These are phyloP conservation scores for Acanthosepion pharaonis DNA, from an alignment of 2,888 invertebrate genomes.

Conservation along the genomic window DNA sequence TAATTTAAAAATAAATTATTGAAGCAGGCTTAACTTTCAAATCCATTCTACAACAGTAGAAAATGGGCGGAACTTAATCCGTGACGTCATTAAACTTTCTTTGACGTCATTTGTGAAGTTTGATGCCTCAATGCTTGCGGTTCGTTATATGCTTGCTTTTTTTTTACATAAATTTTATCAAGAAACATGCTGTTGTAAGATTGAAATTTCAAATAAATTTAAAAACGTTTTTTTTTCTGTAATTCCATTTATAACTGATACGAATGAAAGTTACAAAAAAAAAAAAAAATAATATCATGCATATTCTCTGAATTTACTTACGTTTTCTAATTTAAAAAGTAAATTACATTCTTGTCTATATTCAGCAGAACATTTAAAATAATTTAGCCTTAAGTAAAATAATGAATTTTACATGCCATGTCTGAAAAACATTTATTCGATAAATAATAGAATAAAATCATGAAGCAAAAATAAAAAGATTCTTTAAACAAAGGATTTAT, in stretches of 20 bases:
- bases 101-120: background rate
- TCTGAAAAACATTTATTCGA: background rate
- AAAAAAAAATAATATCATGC: background rate
- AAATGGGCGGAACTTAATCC: background rate
- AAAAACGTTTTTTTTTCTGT: background rate
- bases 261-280: background rate
- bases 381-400: background rate
- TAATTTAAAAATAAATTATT: background rate
- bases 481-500: background rate
- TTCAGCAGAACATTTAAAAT: background rate
- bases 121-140: background rate
- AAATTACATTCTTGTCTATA: background rate
- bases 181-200: background rate
- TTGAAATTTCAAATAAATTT: background rate
- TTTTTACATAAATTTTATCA: background rate
- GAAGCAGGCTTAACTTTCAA: background rate
- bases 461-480: background rate
- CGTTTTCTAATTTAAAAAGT: background rate
- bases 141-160: background rate
- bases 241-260: background rate
- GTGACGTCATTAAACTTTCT: constrained; percentile 33
- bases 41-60: background rate
- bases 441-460: background rate
- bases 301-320: background rate
- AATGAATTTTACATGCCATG: background rate